A percentile compares a stretch with the other conserved stretches of the same genome.
phyloP scores from a whole-genome alignment of 2,113 vertebrate genomes.

The Tylochromis polylepis region DNA sequence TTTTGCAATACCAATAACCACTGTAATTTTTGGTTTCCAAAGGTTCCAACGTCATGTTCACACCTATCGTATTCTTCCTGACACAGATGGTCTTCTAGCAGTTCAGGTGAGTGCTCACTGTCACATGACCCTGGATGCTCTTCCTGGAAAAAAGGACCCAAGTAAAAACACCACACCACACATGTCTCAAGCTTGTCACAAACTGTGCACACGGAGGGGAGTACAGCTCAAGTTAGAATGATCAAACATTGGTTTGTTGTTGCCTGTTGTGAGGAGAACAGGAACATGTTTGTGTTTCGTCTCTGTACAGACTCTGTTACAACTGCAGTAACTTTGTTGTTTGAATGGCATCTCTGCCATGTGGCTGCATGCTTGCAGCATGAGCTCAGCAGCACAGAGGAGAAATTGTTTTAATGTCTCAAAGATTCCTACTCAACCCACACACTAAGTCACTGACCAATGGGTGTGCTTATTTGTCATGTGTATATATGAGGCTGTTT shows the following conservation, averaged over 20 bases:
- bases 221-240: background rate
- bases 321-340: constrained; percentile 45
- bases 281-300: constrained; percentile 46
- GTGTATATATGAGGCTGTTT: constrained; percentile 18
- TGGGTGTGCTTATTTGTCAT: constrained; percentile 39
- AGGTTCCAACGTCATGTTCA: constrained; percentile 84
- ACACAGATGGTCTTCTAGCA: constrained; percentile 79
- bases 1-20: background rate
- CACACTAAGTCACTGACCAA: constrained; percentile 28
- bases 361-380: constrained; percentile 58
- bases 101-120: constrained; percentile 76
- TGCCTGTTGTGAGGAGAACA: constrained; percentile 45
- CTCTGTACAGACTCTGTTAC: constrained; percentile 14
- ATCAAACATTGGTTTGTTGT: constrained; percentile 29
- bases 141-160: background rate
- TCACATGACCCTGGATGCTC: background rate
- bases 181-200: background rate
- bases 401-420: constrained; percentile 70
- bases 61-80: constrained; percentile 85
- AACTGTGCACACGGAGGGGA: background rate
- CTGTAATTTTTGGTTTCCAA: constrained; percentile 8
- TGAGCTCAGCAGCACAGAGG: constrained; percentile 66
- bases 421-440: constrained; percentile 64
- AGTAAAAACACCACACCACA: background rate
- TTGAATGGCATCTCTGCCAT: constrained; percentile 57